These are phyloP conservation scores for Eurystomus glaucurus DNA, from an alignment of 2,797 vertebrate genomes.

Conservation along the genomic window DNA sequence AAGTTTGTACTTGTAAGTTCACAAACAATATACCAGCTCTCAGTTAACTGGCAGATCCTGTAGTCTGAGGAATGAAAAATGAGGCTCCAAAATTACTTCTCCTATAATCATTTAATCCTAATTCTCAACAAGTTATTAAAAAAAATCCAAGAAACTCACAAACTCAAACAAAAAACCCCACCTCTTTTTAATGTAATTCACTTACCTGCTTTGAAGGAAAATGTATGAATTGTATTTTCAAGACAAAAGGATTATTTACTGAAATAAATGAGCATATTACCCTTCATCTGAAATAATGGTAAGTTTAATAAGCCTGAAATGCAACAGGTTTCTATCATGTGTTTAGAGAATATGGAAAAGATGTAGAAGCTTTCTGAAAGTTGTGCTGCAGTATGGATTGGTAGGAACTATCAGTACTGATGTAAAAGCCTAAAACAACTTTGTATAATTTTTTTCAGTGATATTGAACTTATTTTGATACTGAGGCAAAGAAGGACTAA, in stretches of 20 bases:
- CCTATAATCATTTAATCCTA: conserved; percentile 1
- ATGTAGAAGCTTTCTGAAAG: neutral
- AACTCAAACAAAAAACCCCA: fast-evolving
- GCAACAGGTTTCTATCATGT: neutral
- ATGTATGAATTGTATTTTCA: conserved; percentile 5
- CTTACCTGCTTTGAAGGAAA: conserved; percentile 43
- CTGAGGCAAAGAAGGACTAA: neutral
- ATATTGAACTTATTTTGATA: neutral
- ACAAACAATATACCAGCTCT: neutral
- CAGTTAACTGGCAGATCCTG: neutral
- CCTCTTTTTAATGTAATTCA: neutral
- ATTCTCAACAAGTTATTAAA: conserved; percentile 36
- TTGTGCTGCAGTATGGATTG: neutral
- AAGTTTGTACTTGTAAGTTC: neutral
- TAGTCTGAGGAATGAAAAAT: neutral
- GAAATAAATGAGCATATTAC: neutral
- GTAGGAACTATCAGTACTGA: neutral
- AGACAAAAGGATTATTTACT: conserved; percentile 53
- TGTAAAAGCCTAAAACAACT: neutral
- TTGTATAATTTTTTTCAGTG: neutral
- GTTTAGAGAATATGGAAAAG: neutral
- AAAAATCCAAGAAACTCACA: neutral
- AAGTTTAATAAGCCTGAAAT: conserved; percentile 11
- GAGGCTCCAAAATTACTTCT: conserved; percentile 42
- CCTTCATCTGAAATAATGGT: neutral